A percentile compares a stretch with the other conserved stretches of the same genome.
Evolutionary conservation across 2,113 vertebrate species (phyloP).

Genomic region (Anoplopoma fimbria): DNA sequence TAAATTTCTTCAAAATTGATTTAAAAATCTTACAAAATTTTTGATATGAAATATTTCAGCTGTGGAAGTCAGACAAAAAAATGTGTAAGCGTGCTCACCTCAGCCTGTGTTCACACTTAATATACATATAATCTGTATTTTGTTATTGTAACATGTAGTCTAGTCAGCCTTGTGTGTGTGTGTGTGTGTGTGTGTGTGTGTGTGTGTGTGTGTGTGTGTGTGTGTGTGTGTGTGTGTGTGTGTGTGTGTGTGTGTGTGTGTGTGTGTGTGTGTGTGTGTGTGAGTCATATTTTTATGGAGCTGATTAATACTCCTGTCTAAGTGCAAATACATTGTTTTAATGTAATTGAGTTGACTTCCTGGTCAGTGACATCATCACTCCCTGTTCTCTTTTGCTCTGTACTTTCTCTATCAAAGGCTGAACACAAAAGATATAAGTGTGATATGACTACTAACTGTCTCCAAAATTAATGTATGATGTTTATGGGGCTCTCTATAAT

Average conservation of each 20-base stretch:
- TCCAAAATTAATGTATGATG: background rate
- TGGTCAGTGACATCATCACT: constrained; percentile 12
- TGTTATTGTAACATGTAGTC: background rate
- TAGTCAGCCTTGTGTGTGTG: too few relatives aligned
- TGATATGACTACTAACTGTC: background rate
- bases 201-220: background rate
- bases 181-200: too few relatives aligned
- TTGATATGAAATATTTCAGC: background rate
- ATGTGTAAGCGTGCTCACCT: background rate
- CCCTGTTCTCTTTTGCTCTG: background rate
- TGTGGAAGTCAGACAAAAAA: background rate
- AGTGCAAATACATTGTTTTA: constrained; percentile 13
- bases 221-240: background rate
- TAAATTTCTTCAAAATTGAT: background rate
- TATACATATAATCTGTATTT: too few relatives aligned
- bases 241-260: background rate
- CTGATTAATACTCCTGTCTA: background rate
- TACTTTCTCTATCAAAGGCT: constrained; percentile 2
- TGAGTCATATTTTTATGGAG: background rate
- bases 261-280: background rate
- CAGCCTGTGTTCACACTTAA: too few relatives aligned
- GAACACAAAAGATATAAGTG: background rate
- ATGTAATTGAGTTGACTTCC: constrained; percentile 48
- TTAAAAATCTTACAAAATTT: background rate
- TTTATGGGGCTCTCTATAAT: background rate